phyloP scores from a whole-genome alignment of 2,888 invertebrate species.

The Oscheius onirici region DNA sequence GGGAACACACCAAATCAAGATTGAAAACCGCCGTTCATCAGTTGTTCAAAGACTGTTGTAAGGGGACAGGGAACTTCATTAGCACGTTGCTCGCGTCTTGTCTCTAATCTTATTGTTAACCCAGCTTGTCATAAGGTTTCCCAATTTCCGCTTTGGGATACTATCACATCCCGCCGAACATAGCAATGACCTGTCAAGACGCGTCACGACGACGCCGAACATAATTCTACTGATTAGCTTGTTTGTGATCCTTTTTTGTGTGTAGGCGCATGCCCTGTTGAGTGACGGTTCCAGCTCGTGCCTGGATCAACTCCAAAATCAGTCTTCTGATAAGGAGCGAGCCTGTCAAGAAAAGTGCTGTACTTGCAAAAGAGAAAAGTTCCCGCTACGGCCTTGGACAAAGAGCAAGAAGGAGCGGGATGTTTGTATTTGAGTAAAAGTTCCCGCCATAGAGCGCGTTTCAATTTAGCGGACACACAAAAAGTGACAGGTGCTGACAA shows the following conservation, averaged over 20 bases:
- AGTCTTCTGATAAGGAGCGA: slow-evolving; percentile 5
- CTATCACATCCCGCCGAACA: background rate
- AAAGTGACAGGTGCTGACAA: slow-evolving; percentile 32
- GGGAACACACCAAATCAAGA: background rate
- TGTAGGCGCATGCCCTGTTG: slow-evolving; percentile 9
- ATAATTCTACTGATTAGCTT: slow-evolving; percentile 22
- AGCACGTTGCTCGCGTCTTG: no score
- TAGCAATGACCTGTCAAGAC: slow-evolving; percentile 5
- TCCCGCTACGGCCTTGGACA: background rate
- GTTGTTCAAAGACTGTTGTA: background rate
- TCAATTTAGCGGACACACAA: slow-evolving; percentile 29
- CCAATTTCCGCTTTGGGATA: background rate
- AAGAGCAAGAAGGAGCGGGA: background rate
- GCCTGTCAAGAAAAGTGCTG: slow-evolving; percentile 15
- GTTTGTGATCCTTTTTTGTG: slow-evolving; percentile 1
- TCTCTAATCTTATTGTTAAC: no score
- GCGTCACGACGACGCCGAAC: background rate
- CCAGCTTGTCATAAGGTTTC: no score
- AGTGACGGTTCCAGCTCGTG: slow-evolving; percentile 23
- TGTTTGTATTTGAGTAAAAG: slow-evolving; percentile 12
- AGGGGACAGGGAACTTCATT: no score
- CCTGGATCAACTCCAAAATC: slow-evolving; percentile 24
- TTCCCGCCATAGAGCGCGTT: slow-evolving; percentile 22
- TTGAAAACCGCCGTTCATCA: background rate
- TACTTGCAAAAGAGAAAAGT: background rate